A percentile compares a stretch with the other conserved stretches of the same genome.
phyloP scores from a whole-genome alignment of 2,888 invertebrate genomes.

The Scaptodrosophila latifasciaeformis region DNA sequence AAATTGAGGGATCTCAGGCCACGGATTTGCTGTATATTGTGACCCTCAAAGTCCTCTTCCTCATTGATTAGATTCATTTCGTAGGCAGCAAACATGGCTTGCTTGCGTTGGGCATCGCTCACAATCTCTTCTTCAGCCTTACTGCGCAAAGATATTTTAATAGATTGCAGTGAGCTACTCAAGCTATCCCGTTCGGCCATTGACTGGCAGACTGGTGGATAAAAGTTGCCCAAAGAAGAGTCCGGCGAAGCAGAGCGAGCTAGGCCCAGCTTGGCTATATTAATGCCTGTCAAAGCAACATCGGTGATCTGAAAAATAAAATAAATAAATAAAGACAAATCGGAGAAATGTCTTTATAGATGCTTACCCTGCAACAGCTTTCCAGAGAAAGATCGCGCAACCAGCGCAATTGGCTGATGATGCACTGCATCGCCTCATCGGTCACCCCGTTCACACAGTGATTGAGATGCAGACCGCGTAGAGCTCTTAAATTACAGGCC shows the following conservation, averaged over 20 bases:
- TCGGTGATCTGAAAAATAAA: conserved; percentile 76
- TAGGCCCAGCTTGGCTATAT: conserved; percentile 49
- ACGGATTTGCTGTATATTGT: conserved; percentile 77
- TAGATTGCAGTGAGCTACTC: conserved; percentile 44
- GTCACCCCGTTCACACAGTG: conserved; percentile 84
- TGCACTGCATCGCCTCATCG: conserved; percentile 81
- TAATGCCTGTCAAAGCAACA: conserved; percentile 82
- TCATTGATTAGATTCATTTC: conserved; percentile 75
- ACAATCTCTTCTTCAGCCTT: conserved; percentile 83
- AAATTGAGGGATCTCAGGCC: conserved; percentile 80
- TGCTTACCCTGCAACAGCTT: conserved; percentile 76
- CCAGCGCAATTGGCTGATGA: conserved; percentile 79
- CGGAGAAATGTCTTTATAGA: not conserved
- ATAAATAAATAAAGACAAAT: not conserved
- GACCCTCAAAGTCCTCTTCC: conserved; percentile 70
- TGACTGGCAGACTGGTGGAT: conserved; percentile 39
- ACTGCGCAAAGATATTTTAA: conserved; percentile 79
- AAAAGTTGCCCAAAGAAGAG: conserved; percentile 53
- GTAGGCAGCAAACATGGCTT: conserved; percentile 79
- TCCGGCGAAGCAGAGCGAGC: conserved; percentile 25
- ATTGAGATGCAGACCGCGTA: conserved; percentile 80
- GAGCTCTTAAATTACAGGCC: conserved; percentile 78
- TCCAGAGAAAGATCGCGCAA: conserved; percentile 80
- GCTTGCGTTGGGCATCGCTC: conserved; percentile 80
- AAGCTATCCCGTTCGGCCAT: conserved; percentile 41